phyloP scores from a whole-genome alignment of 2,888 invertebrate genomes.

The Cephus pulcher region DNA sequence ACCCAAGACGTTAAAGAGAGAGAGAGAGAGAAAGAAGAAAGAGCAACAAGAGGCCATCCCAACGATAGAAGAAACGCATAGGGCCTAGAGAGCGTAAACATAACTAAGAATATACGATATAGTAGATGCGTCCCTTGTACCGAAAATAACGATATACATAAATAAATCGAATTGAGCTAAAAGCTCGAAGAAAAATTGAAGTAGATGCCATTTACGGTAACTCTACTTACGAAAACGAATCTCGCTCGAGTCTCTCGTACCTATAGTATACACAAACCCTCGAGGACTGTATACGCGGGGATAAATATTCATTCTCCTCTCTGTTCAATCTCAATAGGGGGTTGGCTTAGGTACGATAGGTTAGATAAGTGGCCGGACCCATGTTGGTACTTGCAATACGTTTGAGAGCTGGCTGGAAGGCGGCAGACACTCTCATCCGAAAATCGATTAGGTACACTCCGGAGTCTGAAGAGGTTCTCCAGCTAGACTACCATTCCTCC shows the following conservation, averaged over 20 bases:
- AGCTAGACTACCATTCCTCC: background rate
- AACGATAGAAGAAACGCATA: background rate
- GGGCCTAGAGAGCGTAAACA: background rate
- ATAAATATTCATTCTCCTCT: background rate
- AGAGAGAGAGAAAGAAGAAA: conserved; percentile 9
- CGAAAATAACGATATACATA: background rate
- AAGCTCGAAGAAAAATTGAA: background rate
- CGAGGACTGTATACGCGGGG: background rate
- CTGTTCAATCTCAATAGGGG: background rate
- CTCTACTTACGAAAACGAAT: background rate
- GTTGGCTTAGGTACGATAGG: background rate
- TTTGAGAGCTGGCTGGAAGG: background rate
- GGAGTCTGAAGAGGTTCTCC: background rate
- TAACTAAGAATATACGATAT: background rate
- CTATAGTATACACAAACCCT: background rate
- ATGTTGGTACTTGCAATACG: background rate
- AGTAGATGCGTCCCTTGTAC: background rate
- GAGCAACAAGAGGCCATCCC: background rate
- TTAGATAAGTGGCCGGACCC: background rate
- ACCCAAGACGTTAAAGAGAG: conserved; percentile 11
- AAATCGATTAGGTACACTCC: background rate
- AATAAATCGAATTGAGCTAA: background rate
- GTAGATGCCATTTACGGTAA: background rate
- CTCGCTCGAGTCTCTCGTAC: background rate
- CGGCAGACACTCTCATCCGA: background rate